Base-by-base conservation (phyloP, 2,113 vertebrate genomes). In the Triplophysa rosa region DNA sequence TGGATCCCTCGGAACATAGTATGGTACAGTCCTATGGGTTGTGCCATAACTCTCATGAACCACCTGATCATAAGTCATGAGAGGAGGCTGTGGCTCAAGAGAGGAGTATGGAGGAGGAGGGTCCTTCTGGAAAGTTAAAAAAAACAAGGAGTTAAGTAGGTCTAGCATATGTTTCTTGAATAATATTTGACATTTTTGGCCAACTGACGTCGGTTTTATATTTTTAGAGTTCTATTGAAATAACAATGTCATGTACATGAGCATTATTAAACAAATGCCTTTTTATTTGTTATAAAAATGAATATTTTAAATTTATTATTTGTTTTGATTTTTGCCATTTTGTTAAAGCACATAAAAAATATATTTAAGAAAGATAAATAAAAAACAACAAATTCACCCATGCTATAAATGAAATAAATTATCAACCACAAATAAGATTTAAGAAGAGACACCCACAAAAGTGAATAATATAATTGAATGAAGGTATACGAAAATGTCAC, bases 21-120 rank as follows among this genome's bases (percentile, higher is more conserved):
- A 58, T 0, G 88, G 89, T 6, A 89, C 86, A 65, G 13, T 29
- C 29, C 63, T 81, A 10, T 83, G 80, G 1, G 37, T 79, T 80
- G 78, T 21, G 19, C 73, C 75, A 3, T 73, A 77, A 19, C 70
- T 82, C 2, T 89, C 89, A 59, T 83, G 86, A 52, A 84, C 71
- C 45, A 86, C 80, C 49, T 87, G 88, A 62, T 90, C 88, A 70
- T 89, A 84, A 59, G 84, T 3, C 37, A 59, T 83, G 69, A 82
- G 84, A 23, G 90, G 84, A 1, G 85, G 88, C 81, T 82, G 83
- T 4, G 83, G 63, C 40, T 87, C 81, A 42, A 87, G 63, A 9
- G 86, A 80, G 80, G 87, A 89, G 85, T 89, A 92, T 24, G 90
- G 90, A 64, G 90, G 90, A 77, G 90, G 89, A 45, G 68, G 67